Evolutionary conservation across 2,888 invertebrate species (phyloP), one percentile per base, ranked within the genome.

Genomic region (Muschampia plurimacula): DNA sequence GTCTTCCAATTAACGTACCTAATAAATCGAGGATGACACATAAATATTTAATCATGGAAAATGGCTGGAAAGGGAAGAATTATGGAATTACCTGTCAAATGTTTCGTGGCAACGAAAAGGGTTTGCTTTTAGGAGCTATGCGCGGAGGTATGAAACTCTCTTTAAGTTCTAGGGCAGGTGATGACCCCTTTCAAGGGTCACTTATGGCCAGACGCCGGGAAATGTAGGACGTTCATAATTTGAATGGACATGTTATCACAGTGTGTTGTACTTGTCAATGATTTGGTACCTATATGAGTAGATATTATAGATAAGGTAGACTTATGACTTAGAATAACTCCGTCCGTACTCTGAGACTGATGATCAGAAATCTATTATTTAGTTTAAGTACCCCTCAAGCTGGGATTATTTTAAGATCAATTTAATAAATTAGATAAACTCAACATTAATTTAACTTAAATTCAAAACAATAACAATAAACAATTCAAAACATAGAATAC

Each of bases 1-100:
- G 76, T 78, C 83, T 81, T 79, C 78, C 83, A 89, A 88, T 89
- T 87, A 86, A 85, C 83, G 85, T 84, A 83, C 81, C 83, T 85
- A 84, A 87, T 83, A 88, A 89, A 90, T 88, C 86, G 80, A 84
- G 84, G 85, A 83, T 83, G 79, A 82, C 82, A 83, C 79, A 88
- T 93, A 86, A 92, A 93, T 92, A 86, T 89, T 93, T 91, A 86
- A 93, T 89, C 81, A 84, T 80, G 82, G 89, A 91, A 93, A 93
- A 93, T 90, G 90, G 86, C 82, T 84, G 85, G 85, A 92, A 92
- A 93, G 91, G 92, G 92, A 90, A 91, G 86, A 91, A 90, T 93
- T 93, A 93, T 89, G 86, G 88, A 92, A 92, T 92, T 91, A 90
- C 80, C 86, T 86, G 85, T 87, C 87, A 90, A 92, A 90, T 87